Evolutionary conservation across 1,140 invertebrate genomes (phyloP), one percentile per base, ranked within the genome.

Genomic region (Meloidogyne floridensis): DNA sequence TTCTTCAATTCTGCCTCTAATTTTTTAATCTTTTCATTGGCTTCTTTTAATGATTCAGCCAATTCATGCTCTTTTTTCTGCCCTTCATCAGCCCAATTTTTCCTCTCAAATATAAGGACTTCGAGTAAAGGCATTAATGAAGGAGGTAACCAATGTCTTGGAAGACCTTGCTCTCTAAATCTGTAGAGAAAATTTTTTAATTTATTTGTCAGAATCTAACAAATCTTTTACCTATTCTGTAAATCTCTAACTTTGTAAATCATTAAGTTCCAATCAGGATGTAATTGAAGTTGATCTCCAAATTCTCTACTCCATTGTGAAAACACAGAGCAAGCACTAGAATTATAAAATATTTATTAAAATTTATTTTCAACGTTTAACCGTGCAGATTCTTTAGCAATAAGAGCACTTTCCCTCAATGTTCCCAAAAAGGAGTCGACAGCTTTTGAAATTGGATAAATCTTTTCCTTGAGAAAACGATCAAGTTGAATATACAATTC

Each of bases 171-270:
- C 70, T 85, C 84, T 18, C 75, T 20, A 59, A 85, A 82, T 79
- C 77, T 79, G 51, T 43, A 20, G 32, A 15, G 47, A 76, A 76
- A 32, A 10, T 47, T 73, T 73, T 15, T 42, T 43, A 42, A 20
- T 75, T 20, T 20, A 53, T 11, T 75, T 75, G 3, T n/a, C 71
- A n/a, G 10, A n/a, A 10, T 42, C 32, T 47, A 6, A 47, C 4
- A 6, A 47, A 47, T 47, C 9, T 53, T 20, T 79, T 2, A 83
- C 65, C 84, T 75, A 15, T 18, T 75, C 74, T 85, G 85, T 32
- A 85, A 51, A 72, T 85, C 84, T 5, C 87, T 77, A 32, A 80
- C 84, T 81, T 85, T 85, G 51, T 86, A 85, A n/a, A 75, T 15
- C 84, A 86, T 83, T 70, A 78, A 65, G 15, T 86, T 76, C 85